phyloP scores from a whole-genome alignment of 2,113 vertebrate genomes.

The Poicephalus meyeri region DNA sequence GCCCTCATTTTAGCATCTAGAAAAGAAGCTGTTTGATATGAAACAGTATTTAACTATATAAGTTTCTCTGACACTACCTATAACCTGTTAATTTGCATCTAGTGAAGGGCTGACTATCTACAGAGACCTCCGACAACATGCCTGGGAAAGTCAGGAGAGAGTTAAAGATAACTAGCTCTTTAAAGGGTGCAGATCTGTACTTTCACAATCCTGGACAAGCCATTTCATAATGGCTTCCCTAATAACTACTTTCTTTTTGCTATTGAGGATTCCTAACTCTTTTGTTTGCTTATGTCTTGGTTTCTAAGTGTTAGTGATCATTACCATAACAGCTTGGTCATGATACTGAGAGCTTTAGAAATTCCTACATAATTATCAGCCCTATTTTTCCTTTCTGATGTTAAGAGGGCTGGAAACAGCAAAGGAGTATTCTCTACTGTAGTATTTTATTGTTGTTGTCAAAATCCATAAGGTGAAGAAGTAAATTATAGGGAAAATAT shows the following conservation, averaged over 20 bases:
- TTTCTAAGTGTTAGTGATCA: neutral
- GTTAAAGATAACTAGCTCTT: neutral
- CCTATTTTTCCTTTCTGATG: neutral
- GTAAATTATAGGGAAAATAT: neutral
- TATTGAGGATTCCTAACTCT: neutral
- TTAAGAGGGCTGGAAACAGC: neutral
- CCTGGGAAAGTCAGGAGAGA: neutral
- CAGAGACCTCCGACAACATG: neutral
- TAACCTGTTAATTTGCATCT: conserved; percentile 3
- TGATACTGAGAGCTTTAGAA: neutral
- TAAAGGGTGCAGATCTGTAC: neutral
- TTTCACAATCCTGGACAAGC: neutral
- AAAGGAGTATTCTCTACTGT: neutral
- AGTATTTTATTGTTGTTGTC: neutral
- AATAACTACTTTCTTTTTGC: neutral
- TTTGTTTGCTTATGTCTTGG: conserved; percentile 1
- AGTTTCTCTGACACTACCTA: neutral
- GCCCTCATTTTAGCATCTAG: neutral
- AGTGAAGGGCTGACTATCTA: neutral
- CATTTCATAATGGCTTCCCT: neutral
- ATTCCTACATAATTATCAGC: neutral
- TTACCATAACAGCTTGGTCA: neutral
- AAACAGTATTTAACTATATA: neutral
- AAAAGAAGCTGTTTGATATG: neutral
- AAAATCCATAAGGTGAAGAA: neutral